A percentile compares a stretch with the other conserved stretches of the same genome.
phyloP scores from a whole-genome alignment of 2,888 invertebrate species.

The Pyrrhia umbra region DNA sequence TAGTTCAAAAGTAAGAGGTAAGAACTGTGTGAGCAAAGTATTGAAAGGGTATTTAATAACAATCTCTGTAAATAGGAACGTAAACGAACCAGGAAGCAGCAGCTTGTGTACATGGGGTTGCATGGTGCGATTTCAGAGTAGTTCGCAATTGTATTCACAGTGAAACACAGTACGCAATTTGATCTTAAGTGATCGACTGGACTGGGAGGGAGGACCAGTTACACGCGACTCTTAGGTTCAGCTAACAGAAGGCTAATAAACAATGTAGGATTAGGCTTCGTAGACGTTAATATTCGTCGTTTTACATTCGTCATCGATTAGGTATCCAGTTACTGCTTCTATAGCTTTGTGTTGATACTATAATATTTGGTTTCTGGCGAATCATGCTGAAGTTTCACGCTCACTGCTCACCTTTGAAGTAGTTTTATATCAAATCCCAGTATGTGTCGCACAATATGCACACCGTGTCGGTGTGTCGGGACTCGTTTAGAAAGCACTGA shows the following conservation, averaged over 20 bases:
- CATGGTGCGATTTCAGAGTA: no score
- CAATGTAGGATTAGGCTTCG: neutral
- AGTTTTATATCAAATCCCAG: conserved; percentile 66
- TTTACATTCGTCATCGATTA: conserved; percentile 20
- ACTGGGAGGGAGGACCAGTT: neutral
- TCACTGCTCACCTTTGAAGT: conserved; percentile 71
- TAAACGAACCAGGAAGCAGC: no score
- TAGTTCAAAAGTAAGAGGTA: no score
- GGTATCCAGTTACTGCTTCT: conserved; percentile 1
- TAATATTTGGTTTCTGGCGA: neutral
- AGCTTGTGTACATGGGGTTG: no score
- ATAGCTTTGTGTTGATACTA: neutral
- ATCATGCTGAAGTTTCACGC: neutral
- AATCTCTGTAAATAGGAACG: neutral
- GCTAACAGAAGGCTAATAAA: neutral
- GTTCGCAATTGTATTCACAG: neutral
- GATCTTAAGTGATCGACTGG: neutral
- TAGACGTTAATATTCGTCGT: neutral
- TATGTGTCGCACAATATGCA: conserved; percentile 39
- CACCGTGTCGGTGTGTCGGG: conserved; percentile 54
- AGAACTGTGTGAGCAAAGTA: no score
- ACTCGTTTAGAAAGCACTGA: conserved; percentile 64
- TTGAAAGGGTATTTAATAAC: neutral
- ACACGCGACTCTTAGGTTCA: neutral
- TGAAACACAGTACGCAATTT: neutral